These are phyloP conservation scores for Stylophora pistillata DNA, from an alignment of 64 coral and sea anemone species.

Conservation along the genomic window DNA sequence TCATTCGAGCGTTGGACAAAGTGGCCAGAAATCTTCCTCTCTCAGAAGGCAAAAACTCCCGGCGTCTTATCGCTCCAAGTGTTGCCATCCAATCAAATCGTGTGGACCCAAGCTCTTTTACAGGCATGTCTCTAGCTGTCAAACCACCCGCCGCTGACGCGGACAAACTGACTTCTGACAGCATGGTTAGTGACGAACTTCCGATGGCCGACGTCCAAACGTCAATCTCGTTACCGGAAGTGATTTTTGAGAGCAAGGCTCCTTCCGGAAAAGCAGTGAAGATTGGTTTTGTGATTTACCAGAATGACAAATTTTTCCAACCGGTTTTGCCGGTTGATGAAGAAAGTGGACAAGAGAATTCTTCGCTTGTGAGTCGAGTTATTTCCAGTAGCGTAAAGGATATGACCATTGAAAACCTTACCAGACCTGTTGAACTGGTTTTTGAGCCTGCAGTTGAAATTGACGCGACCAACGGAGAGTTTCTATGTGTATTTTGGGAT, in stretches of 20 bases:
- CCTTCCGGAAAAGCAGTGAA: background rate
- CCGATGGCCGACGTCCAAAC: constrained; percentile 37
- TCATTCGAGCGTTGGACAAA: constrained; percentile 39
- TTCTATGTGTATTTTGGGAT: constrained; percentile 55
- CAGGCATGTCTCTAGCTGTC: constrained; percentile 42
- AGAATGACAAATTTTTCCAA: constrained; percentile 62
- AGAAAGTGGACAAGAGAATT: background rate
- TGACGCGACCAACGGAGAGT: background rate
- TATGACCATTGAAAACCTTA: constrained; percentile 29
- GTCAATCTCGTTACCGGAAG: constrained; percentile 40
- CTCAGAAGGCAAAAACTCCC: constrained; percentile 14
- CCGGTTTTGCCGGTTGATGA: background rate
- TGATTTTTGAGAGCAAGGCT: constrained; percentile 7
- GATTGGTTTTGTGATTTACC: constrained; percentile 55
- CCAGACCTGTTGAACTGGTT: constrained; percentile 35
- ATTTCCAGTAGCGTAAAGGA: constrained; percentile 45
- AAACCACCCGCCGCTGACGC: constrained; percentile 16
- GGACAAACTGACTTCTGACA: background rate
- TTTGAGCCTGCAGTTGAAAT: constrained; percentile 33
- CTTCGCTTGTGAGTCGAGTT: constrained; percentile 28
- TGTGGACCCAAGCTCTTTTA: constrained; percentile 35
- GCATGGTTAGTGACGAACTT: constrained; percentile 20
- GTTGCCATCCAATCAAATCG: constrained; percentile 48
- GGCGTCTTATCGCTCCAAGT: constrained; percentile 7
- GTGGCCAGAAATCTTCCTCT: constrained; percentile 43